Evolutionary conservation across 2,797 vertebrate genomes (phyloP), one percentile per base, ranked within the genome.

Genomic region (Moxostoma hubbsi): DNA sequence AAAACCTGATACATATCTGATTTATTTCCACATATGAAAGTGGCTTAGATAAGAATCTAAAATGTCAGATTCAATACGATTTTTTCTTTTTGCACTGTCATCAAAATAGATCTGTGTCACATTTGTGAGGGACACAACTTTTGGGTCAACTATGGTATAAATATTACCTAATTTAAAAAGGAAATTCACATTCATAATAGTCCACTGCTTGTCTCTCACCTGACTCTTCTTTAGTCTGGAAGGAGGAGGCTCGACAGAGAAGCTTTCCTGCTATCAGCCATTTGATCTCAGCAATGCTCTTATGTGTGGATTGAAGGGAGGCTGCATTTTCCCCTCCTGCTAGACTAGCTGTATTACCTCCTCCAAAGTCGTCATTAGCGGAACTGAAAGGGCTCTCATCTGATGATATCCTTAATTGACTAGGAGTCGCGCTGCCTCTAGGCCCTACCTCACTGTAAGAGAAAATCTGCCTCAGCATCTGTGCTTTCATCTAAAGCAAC

Each of bases 201-300:
- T 4, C 36, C 36, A 4, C 3, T 4, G 36, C 36, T 36, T 36
- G 65, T 11, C 6, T 46, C 86, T 90, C 16, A 91, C 91, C 80
- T 16, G 75, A 9, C 82, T 83, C 64, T 86, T 93, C 72, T 83
- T 89, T 6, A 79, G 53, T 75, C 83, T 90, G 45, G 66, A 63
- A 66, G 82, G 54, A 0, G 81, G 81, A 0, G 67, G 59, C 15
- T 66, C 12, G 63, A 81, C 43, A 1, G 74, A 57, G 24, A 12
- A 46, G 50, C 74, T 69, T 49, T 80, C 81, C 7, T 90, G 81
- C 59, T 91, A 93, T 92, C 63, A 93, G 89, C 53, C 79, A 81
- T 58, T 89, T 85, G 9, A 91, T 89, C 82, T 89, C 87, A 67
- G 83, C 85, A 61, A 93, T 85, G 80, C 81, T 91, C 72, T 77